A percentile compares a stretch with the other conserved stretches of the same genome.
These are phyloP conservation scores for Planococcus citri DNA, from an alignment of 1,140 invertebrate genomes.

Conservation along the genomic window DNA sequence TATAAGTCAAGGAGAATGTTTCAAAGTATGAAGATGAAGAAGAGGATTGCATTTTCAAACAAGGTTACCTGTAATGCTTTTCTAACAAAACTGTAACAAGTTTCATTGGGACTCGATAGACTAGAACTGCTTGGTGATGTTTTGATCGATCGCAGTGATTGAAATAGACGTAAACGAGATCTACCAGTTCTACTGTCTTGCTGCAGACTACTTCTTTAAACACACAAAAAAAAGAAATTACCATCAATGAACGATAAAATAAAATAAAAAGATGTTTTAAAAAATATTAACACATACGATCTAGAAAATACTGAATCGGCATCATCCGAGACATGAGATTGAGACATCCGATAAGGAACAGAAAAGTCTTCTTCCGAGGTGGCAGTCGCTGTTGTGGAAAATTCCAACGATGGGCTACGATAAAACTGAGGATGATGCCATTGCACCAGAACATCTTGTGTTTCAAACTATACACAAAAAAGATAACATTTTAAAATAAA, in stretches of 20 bases:
- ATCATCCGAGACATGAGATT: slow-evolving; percentile 48
- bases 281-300: slow-evolving; percentile 26
- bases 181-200: neutral
- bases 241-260: neutral
- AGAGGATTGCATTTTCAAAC: neutral
- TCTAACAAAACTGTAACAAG: slow-evolving; percentile 84
- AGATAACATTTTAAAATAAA: neutral
- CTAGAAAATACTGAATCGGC: slow-evolving; percentile 31
- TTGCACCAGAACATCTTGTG: slow-evolving; percentile 88
- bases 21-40: neutral
- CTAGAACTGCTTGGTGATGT: slow-evolving; percentile 65
- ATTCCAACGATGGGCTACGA: slow-evolving; percentile 50
- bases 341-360: slow-evolving; percentile 47
- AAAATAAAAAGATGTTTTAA: slow-evolving; percentile 6
- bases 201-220: neutral
- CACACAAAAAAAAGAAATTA: neutral
- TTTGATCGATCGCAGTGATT: slow-evolving; percentile 8
- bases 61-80: slow-evolving; percentile 60
- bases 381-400: slow-evolving; percentile 42
- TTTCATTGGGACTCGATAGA: slow-evolving; percentile 79
- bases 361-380: slow-evolving; percentile 42
- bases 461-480: slow-evolving; percentile 61
- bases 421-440: slow-evolving; percentile 67
- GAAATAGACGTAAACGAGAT: slow-evolving; percentile 6
- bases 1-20: neutral